phyloP scores from a whole-genome alignment of 1,140 invertebrate genomes.

The Lycorma delicatula region DNA sequence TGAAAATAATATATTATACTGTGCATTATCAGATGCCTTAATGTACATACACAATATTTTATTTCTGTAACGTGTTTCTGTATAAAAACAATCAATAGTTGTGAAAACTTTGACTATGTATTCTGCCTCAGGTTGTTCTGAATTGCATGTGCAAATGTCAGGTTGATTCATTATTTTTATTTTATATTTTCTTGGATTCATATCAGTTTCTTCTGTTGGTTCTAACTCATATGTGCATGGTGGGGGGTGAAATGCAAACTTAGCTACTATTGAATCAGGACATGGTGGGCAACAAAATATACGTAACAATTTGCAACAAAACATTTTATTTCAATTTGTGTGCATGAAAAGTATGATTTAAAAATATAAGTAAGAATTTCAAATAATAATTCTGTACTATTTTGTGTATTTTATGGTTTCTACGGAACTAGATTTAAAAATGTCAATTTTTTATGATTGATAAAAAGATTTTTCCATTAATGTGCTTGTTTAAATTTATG shows the following conservation, averaged over 20 bases:
- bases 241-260: conserved; percentile 67
- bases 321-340: neutral
- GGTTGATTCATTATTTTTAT: conserved; percentile 37
- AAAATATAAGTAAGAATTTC: too few species aligned
- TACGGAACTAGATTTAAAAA: too few species aligned
- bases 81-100: conserved; percentile 49
- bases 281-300: conserved; percentile 72
- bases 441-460: too few species aligned
- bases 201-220: neutral
- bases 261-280: conserved; percentile 60
- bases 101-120: too few species aligned
- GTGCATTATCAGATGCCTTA: conserved; percentile 44
- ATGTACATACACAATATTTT: conserved; percentile 62
- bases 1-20: conserved; percentile 62
- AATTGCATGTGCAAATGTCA: conserved; percentile 50
- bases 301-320: conserved; percentile 31
- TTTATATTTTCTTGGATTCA: conserved; percentile 29
- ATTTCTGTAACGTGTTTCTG: conserved; percentile 47
- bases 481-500: too few species aligned
- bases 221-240: conserved; percentile 56
- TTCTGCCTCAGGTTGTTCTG: too few species aligned
- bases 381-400: too few species aligned
- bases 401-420: too few species aligned
- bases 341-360: too few species aligned
- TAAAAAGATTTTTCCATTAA: too few species aligned